Evolutionary conservation across 2,113 vertebrate genomes (phyloP).

Genomic region (Lophura nycthemera): DNA sequence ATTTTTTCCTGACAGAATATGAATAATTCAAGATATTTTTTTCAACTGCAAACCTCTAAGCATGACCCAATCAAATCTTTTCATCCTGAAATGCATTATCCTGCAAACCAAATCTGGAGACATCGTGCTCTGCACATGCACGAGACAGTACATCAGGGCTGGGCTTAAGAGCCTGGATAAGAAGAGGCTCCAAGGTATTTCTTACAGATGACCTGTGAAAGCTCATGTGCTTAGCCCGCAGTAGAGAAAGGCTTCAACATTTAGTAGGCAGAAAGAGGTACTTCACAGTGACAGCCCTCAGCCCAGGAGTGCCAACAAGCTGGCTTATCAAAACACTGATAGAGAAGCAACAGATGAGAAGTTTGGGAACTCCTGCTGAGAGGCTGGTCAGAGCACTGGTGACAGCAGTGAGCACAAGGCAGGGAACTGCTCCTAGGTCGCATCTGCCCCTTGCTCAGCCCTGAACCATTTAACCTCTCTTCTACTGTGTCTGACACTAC

Average conservation of each 20-base stretch:
- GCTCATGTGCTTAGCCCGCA: slow-evolving; percentile 4
- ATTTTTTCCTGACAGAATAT: neutral
- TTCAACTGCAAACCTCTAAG: slow-evolving; percentile 47
- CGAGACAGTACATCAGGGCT: neutral
- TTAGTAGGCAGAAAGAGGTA: neutral
- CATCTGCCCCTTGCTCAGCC: neutral
- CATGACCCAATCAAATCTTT: slow-evolving; percentile 4
- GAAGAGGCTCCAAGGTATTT: slow-evolving; percentile 57
- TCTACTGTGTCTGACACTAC: neutral
- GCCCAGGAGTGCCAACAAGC: slow-evolving; percentile 35
- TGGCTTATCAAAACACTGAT: slow-evolving; percentile 21
- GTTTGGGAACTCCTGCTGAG: neutral
- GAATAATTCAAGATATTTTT: slow-evolving; percentile 41
- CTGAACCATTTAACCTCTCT: neutral
- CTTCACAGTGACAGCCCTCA: slow-evolving; percentile 13
- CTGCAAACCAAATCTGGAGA: neutral
- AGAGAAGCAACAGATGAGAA: neutral
- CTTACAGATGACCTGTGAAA: slow-evolving; percentile 19
- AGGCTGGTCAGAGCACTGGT: accelerated
- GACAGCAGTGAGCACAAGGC: neutral
- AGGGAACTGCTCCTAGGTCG: accelerated
- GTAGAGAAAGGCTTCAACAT: slow-evolving; percentile 38
- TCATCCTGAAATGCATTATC: neutral
- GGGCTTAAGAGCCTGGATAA: slow-evolving; percentile 44
- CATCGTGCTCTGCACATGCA: neutral